Evolutionary conservation across 2,113 vertebrate genomes (phyloP), one percentile per base, ranked within the genome.

Genomic region (Planiliza haematocheilus): DNA sequence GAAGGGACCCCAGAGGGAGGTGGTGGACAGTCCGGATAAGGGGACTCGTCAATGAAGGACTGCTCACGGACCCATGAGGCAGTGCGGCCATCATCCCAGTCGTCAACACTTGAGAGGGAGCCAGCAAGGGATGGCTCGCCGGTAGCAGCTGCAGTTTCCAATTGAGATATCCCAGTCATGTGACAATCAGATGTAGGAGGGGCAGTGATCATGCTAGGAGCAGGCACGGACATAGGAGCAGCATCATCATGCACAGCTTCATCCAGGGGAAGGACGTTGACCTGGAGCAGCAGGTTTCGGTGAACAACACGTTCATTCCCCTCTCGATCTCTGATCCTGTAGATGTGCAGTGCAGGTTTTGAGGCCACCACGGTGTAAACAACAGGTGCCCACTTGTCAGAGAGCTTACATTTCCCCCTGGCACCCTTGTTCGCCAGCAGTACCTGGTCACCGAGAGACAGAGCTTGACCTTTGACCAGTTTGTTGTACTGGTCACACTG

Each of bases 321-420:
- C n/a, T n/a, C n/a, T n/a, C n/a, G n/a, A n/a, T n/a, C n/a, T n/a
- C n/a, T n/a, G n/a, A n/a, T n/a, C n/a, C n/a, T n/a, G n/a, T n/a
- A n/a, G n/a, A n/a, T n/a, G n/a, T n/a, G n/a, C n/a, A n/a, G n/a
- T n/a, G n/a, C n/a, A n/a, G n/a, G n/a, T n/a, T n/a, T n/a, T n/a
- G n/a, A n/a, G n/a, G n/a, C n/a, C n/a, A n/a, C n/a, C n/a, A n/a
- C n/a, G n/a, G n/a, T n/a, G n/a, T n/a, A n/a, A n/a, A n/a, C n/a
- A n/a, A n/a, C n/a, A n/a, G n/a, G n/a, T 10, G 24, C 4, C 70
- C 69, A 78, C 56, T 42, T 73, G 10, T 84, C 67, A 30, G 60
- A 49, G 4, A 79, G 39, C 17, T 79, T 83, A 1, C 7, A 3
- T 24, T 74, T 59, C 0, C 62, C 80, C 12, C 14, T 66, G 8